Conservation (phyloP, 92 coral and sea anemone genomes). For the Muricea muricata region DNA sequence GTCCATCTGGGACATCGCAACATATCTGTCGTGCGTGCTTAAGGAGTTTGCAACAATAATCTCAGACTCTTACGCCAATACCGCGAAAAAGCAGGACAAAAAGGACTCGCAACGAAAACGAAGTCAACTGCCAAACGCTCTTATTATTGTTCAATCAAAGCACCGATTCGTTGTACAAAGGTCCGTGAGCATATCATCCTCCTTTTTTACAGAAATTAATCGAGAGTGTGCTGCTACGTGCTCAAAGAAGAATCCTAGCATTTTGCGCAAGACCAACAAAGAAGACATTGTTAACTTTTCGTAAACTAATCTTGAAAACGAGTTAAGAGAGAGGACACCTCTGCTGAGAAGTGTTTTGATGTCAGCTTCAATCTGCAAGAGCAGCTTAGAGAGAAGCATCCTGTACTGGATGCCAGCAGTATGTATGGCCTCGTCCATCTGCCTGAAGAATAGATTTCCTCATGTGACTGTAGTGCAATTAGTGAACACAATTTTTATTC, state of each 20-base stretch:
- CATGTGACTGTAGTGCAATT: constrained; percentile 74
- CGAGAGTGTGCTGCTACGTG: constrained; percentile 61
- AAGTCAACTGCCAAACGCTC: constrained; percentile 6
- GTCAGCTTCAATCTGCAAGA: constrained; percentile 43
- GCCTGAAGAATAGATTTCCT: constrained; percentile 60
- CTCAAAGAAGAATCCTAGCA: constrained; percentile 63
- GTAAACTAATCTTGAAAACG: constrained; percentile 51
- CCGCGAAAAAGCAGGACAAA: background rate
- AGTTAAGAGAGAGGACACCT: constrained; percentile 61
- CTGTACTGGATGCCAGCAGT: constrained; percentile 43
- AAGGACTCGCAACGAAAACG: constrained; percentile 9
- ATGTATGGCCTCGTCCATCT: constrained; percentile 79
- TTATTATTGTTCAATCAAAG: background rate
- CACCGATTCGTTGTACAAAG: background rate
- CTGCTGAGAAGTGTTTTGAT: constrained; percentile 59
- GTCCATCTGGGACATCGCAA: constrained; percentile 4
- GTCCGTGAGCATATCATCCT: constrained; percentile 60
- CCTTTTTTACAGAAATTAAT: constrained; percentile 64
- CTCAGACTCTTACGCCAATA: background rate
- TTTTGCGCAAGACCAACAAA: constrained; percentile 58
- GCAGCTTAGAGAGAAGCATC: background rate
- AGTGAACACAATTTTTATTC: constrained; percentile 56
- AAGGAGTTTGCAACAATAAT: constrained; percentile 2
- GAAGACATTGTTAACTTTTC: constrained; percentile 58
- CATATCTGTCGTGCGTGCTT: constrained; percentile 21